Evolutionary conservation across 2,888 invertebrate genomes (phyloP).

Genomic region (Epicampocera succincta): DNA sequence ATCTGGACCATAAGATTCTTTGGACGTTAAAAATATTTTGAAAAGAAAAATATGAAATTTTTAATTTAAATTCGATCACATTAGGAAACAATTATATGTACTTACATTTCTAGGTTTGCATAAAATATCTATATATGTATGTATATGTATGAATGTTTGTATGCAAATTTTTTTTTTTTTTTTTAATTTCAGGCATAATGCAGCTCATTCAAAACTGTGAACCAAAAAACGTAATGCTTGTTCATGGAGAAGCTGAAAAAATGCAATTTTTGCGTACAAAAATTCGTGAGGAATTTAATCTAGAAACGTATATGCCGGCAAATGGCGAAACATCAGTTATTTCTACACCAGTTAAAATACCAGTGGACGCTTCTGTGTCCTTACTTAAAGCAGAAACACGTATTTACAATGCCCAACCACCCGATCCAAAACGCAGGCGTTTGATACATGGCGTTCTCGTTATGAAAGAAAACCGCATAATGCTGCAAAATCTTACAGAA

Average conservation of each 20-base stretch:
- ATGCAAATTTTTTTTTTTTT: too few species aligned
- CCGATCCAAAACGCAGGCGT: constrained; percentile 93
- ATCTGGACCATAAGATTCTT: too few species aligned
- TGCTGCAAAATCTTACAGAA: constrained; percentile 93
- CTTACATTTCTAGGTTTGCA: too few species aligned
- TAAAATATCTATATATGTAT: too few species aligned
- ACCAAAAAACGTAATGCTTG: constrained; percentile 97
- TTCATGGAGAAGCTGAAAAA: constrained; percentile 98
- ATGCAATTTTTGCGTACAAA: constrained; percentile 99
- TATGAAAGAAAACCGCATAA: constrained; percentile 92
- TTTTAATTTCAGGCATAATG: constrained; percentile 85
- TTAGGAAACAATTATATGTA: too few species aligned
- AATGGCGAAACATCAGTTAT: constrained; percentile 98
- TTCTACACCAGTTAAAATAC: constrained; percentile 92
- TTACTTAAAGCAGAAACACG: constrained; percentile 91
- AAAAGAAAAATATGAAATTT: too few species aligned
- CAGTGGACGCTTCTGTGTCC: constrained; percentile 93
- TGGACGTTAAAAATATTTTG: too few species aligned
- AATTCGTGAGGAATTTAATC: constrained; percentile 94
- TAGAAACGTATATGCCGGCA: constrained; percentile 97
- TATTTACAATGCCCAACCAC: constrained; percentile 89
- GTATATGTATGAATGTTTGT: too few species aligned
- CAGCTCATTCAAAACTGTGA: constrained; percentile 98
- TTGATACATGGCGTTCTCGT: constrained; percentile 93
- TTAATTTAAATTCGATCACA: too few species aligned